These are phyloP conservation scores for Drosophila fulvimacula DNA, from an alignment of 2,888 invertebrate species.

Conservation along the genomic window DNA sequence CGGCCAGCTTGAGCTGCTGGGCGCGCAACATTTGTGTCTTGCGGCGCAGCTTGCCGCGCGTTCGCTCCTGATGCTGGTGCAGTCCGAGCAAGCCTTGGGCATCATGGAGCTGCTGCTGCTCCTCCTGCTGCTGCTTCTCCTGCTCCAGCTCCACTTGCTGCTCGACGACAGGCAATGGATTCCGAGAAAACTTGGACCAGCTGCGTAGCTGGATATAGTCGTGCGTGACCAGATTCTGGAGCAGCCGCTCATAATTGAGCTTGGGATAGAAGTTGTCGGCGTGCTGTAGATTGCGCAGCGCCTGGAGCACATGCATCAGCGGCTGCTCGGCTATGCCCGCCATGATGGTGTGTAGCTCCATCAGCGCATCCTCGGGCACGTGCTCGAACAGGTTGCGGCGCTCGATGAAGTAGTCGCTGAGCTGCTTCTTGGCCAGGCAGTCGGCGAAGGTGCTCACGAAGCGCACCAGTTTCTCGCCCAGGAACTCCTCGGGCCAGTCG, in stretches of 20 bases:
- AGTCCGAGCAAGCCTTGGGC: conserved; percentile 85
- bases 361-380: conserved; percentile 88
- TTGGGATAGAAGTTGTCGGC: conserved; percentile 88
- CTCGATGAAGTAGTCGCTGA: conserved; percentile 91
- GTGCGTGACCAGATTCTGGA: conserved; percentile 86
- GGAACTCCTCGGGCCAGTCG: conserved; percentile 90
- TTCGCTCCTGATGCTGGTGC: conserved; percentile 85
- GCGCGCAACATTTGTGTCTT: conserved; percentile 83
- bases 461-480: conserved; percentile 88
- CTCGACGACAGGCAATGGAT: conserved; percentile 55
- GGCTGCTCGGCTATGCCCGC: conserved; percentile 90
- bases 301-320: conserved; percentile 89
- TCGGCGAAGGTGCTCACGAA: conserved; percentile 88
- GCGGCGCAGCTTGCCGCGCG: conserved; percentile 86
- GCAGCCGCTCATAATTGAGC: conserved; percentile 87
- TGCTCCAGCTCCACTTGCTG: conserved; percentile 15
- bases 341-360: conserved; percentile 88
- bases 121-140: conserved; percentile 2
- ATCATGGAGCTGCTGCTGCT: conserved; percentile 32
- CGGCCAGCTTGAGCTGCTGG: conserved; percentile 63
- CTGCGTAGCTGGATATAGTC: conserved; percentile 85
- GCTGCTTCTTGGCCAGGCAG: conserved; percentile 87
- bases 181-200: conserved; percentile 70
- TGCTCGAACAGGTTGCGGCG: conserved; percentile 90
- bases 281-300: conserved; percentile 89